These are phyloP conservation scores for Cyprinella venusta DNA, from an alignment of 2,797 vertebrate genomes.

Conservation along the genomic window DNA sequence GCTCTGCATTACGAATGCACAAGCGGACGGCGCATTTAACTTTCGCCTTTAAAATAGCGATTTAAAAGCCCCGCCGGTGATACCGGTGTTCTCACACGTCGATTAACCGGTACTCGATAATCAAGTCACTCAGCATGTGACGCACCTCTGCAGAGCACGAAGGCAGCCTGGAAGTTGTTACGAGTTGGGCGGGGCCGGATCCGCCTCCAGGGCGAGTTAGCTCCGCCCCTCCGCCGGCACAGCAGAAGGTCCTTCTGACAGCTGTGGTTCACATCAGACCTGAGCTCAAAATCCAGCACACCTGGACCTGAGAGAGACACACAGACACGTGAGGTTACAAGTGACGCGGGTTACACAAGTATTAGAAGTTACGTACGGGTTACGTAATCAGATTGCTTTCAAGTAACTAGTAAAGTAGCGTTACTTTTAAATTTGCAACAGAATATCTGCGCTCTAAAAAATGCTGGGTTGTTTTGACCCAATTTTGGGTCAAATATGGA, in stretches of 20 bases:
- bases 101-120: too few relatives aligned
- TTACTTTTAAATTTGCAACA: background rate
- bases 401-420: background rate
- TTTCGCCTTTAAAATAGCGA: too few relatives aligned
- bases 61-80: too few relatives aligned
- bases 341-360: too few relatives aligned
- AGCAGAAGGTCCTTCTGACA: constrained; percentile 87
- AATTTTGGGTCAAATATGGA: too few relatives aligned
- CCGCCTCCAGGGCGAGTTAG: constrained; percentile 85
- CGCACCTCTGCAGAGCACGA: constrained; percentile 91
- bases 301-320: constrained; percentile 75
- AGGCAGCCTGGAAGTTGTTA: constrained; percentile 85
- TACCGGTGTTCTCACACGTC: too few relatives aligned
- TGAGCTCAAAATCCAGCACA: constrained; percentile 85
- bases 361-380: too few relatives aligned
- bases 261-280: constrained; percentile 85
- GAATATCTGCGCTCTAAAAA: too few relatives aligned
- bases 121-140: background rate
- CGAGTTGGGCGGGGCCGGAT: constrained; percentile 84
- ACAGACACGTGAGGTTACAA: background rate
- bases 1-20: too few relatives aligned
- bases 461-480: too few relatives aligned
- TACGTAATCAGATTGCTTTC: background rate
- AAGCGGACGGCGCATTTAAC: too few relatives aligned
- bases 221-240: constrained; percentile 76